Conservation (phyloP, 2,113 vertebrate species). For the Toxotes chatareus region DNA sequence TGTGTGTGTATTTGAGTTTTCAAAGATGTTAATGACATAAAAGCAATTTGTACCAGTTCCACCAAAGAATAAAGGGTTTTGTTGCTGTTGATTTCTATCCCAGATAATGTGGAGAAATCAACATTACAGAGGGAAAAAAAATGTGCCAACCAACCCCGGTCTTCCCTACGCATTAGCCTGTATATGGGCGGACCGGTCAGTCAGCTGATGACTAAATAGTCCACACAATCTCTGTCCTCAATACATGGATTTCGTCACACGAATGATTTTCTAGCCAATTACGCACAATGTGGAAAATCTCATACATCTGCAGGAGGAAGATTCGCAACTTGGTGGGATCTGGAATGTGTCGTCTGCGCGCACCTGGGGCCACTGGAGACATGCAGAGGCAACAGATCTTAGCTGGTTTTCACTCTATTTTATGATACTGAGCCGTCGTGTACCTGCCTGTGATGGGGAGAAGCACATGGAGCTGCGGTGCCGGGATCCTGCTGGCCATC, state of each 20-base stretch:
- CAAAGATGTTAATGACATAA: not conserved
- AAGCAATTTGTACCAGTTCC: not conserved
- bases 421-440: constrained; percentile 61
- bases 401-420: constrained; percentile 20
- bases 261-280: constrained; percentile 61
- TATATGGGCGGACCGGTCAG: constrained; percentile 64
- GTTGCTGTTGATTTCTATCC: not conserved
- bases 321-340: constrained; percentile 37
- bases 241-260: constrained; percentile 55
- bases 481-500: constrained; percentile 65
- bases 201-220: constrained; percentile 72
- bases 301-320: constrained; percentile 36
- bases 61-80: not conserved
- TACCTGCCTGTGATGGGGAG: constrained; percentile 71
- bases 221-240: constrained; percentile 60
- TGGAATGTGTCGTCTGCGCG: constrained; percentile 50
- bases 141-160: constrained; percentile 23
- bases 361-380: constrained; percentile 63
- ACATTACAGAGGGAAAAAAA: not conserved
- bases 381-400: constrained; percentile 41
- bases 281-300: constrained; percentile 71
- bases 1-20: too few species aligned
- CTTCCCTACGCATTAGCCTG: constrained; percentile 32
- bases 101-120: constrained; percentile 9
- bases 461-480: constrained; percentile 63